Evolutionary conservation across 2,113 vertebrate species (phyloP).

Genomic region (Taxidea taxus): DNA sequence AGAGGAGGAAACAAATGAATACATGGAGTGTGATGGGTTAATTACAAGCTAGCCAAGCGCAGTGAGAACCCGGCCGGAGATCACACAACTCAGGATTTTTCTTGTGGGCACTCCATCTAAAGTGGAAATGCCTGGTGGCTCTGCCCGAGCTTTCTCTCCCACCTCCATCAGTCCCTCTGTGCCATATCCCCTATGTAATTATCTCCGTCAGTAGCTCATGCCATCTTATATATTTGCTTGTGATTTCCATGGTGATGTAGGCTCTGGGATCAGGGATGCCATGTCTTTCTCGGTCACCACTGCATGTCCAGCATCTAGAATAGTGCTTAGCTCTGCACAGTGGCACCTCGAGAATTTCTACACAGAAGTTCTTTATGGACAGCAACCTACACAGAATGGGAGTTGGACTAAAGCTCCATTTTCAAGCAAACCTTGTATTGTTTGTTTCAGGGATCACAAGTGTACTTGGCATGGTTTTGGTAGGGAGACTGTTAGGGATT

Average conservation of each 20-base stretch:
- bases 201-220: neutral
- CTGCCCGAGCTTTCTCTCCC: neutral
- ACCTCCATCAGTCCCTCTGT: neutral
- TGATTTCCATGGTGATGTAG: neutral
- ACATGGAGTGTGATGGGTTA: neutral
- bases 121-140: neutral
- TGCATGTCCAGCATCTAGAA: neutral
- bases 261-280: neutral
- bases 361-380: too few species aligned
- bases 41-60: neutral
- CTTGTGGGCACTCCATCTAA: neutral
- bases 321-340: neutral
- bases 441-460: neutral
- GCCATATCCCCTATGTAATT: neutral
- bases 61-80: neutral
- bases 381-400: fast-evolving
- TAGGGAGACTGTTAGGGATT: neutral
- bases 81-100: neutral
- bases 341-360: neutral
- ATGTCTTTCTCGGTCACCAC: neutral
- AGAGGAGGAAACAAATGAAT: neutral
- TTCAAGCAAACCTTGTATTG: neutral
- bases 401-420: neutral
- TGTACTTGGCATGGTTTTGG: neutral
- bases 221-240: neutral